A percentile compares a stretch with the other conserved stretches of the same genome.
Evolutionary conservation across 2,888 invertebrate species (phyloP).

Genomic region (Tiliacea citrago): DNA sequence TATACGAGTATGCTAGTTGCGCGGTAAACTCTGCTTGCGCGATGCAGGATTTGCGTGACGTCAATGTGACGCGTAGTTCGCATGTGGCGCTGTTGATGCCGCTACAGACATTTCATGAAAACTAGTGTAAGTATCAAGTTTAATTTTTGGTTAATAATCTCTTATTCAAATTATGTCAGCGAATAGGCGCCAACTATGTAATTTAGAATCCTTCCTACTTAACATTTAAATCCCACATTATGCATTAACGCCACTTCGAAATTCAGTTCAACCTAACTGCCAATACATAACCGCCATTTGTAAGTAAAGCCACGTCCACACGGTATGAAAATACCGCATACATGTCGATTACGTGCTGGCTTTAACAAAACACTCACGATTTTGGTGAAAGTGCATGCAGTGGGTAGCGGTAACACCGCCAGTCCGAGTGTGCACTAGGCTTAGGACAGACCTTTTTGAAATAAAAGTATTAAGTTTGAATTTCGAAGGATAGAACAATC

Average conservation of each 20-base stretch:
- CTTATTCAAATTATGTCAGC: neutral
- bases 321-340: constrained; percentile 58
- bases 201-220: constrained; percentile 19
- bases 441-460: constrained; percentile 53
- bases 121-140: neutral
- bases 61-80: too few species aligned
- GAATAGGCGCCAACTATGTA: neutral
- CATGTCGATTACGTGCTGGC: constrained; percentile 58
- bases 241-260: constrained; percentile 49
- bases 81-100: too few species aligned
- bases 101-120: neutral
- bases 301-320: constrained; percentile 59
- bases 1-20: too few species aligned
- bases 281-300: constrained; percentile 51
- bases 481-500: constrained; percentile 17
- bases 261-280: constrained; percentile 43
- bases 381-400: constrained; percentile 65
- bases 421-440: constrained; percentile 57
- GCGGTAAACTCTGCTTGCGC: too few species aligned
- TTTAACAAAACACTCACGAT: constrained; percentile 68
- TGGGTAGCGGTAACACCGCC: constrained; percentile 48
- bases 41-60: too few species aligned
- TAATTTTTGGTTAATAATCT: neutral
- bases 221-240: constrained; percentile 34
- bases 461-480: constrained; percentile 20